phyloP scores from a whole-genome alignment of 2,113 vertebrate genomes.

The Butastur rufipennis region DNA sequence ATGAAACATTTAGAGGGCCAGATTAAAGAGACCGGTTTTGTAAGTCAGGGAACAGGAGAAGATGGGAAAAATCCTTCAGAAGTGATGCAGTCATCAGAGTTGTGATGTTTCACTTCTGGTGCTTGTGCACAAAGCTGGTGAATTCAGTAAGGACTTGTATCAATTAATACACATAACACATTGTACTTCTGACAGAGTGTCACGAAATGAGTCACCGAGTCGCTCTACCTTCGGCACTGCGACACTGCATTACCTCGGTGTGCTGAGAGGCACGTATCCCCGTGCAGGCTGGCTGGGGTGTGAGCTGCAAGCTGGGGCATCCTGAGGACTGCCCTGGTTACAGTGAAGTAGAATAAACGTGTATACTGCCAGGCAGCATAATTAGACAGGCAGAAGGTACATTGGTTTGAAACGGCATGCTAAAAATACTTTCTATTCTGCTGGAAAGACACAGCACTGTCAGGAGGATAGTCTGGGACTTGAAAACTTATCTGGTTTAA shows the following conservation, averaged over 20 bases:
- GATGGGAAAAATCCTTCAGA: background rate
- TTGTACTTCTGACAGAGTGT: background rate
- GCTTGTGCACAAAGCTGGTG: background rate
- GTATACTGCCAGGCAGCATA: background rate
- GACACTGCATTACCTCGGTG: background rate
- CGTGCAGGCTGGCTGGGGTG: background rate
- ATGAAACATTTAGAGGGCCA: background rate
- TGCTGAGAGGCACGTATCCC: background rate
- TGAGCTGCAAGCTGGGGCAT: background rate
- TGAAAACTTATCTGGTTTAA: background rate
- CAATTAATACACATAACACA: background rate
- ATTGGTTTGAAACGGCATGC: fast-evolving
- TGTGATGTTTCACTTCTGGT: background rate
- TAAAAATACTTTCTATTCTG: background rate
- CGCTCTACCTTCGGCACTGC: background rate
- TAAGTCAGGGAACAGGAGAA: background rate
- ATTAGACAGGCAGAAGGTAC: background rate
- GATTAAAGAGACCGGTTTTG: background rate
- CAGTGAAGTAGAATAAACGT: background rate
- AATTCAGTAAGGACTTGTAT: background rate
- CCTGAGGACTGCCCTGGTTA: background rate
- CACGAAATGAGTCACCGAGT: background rate
- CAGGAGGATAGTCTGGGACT: background rate
- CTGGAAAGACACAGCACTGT: background rate
- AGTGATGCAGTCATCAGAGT: background rate